Percentiles rank a stretch among this genome's conserved stretches.
Evolutionary conservation across 2,113 vertebrate species (phyloP).

Genomic region (Zosterops japonicus): DNA sequence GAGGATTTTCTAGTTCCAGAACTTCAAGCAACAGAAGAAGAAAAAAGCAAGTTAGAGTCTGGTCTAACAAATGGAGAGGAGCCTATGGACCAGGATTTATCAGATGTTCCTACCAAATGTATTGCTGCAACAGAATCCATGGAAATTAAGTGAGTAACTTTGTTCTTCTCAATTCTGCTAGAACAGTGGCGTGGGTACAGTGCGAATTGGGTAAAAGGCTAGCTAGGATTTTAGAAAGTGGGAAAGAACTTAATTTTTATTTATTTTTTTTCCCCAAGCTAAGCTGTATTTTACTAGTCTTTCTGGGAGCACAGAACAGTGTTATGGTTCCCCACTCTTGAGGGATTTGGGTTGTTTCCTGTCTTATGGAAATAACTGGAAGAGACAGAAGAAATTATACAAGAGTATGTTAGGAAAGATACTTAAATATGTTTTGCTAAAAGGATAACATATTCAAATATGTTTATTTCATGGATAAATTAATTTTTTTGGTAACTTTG

Average conservation of each 20-base stretch:
- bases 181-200: not conserved
- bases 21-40: slow-evolving; percentile 95
- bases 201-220: not conserved
- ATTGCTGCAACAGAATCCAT: slow-evolving; percentile 88
- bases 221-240: not conserved
- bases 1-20: slow-evolving; percentile 98
- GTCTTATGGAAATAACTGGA: not conserved
- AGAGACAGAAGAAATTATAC: not conserved
- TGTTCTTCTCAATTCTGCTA: not conserved
- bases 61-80: slow-evolving; percentile 96
- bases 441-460: not conserved
- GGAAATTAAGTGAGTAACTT: slow-evolving; percentile 91
- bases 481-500: not conserved
- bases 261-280: not conserved
- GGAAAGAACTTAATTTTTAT: not conserved
- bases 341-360: not conserved
- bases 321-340: not conserved
- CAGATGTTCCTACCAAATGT: slow-evolving; percentile 96
- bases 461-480: not conserved
- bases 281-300: not conserved
- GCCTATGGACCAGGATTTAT: slow-evolving; percentile 97
- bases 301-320: not conserved
- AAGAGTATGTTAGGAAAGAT: not conserved
- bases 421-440: not conserved
- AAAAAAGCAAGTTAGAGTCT: slow-evolving; percentile 94